Conservation (phyloP, 2,888 invertebrate species). For the Alentia gelatinosa region DNA sequence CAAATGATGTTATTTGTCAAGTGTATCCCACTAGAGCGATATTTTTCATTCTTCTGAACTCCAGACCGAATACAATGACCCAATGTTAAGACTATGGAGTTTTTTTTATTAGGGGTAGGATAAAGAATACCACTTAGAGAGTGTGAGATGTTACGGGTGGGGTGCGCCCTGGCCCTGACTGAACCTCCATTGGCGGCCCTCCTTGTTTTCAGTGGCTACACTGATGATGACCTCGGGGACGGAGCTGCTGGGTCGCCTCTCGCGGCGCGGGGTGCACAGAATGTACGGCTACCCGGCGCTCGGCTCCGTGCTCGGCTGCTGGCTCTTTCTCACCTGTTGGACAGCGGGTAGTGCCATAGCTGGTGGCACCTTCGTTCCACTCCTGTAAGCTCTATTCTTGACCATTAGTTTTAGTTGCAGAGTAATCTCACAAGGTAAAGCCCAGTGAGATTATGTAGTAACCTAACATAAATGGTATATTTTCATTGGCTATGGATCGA, state of each 20-base stretch:
- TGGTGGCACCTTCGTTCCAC: conserved; percentile 67
- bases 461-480: too few species aligned
- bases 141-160: neutral
- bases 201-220: conserved; percentile 62
- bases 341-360: conserved; percentile 64
- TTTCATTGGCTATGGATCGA: too few species aligned
- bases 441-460: too few species aligned
- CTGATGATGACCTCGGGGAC: conserved; percentile 70
- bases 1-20: too few species aligned
- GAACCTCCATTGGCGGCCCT: neutral
- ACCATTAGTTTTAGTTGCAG: too few species aligned
- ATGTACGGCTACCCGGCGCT: conserved; percentile 67
- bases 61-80: too few species aligned
- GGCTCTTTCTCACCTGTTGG: conserved; percentile 64
- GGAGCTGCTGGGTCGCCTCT: conserved; percentile 71
- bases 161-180: neutral
- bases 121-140: too few species aligned
- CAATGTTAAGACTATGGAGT: too few species aligned
- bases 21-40: too few species aligned
- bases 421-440: too few species aligned
- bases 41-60: too few species aligned
- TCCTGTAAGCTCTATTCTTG: conserved; percentile 60
- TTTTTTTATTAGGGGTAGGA: too few species aligned
- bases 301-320: conserved; percentile 60
- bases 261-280: conserved; percentile 71